These are phyloP conservation scores for Parnassius apollo DNA, from an alignment of 2,888 invertebrate genomes.

Conservation along the genomic window DNA sequence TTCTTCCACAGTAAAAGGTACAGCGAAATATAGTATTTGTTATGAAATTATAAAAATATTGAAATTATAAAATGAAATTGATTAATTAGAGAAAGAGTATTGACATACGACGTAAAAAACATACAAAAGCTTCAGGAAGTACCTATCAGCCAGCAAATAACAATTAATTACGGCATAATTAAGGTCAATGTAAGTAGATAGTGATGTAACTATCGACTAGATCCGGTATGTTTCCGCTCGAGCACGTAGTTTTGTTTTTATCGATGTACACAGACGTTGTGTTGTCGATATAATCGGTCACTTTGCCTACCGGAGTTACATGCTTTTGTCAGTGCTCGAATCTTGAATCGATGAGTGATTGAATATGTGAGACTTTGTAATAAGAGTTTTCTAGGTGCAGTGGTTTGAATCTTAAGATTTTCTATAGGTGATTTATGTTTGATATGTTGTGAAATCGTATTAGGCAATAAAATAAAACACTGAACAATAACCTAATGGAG, in stretches of 20 bases:
- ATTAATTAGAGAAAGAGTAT: not conserved
- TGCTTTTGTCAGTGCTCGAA: not conserved
- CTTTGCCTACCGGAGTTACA: not conserved
- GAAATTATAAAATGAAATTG: not conserved
- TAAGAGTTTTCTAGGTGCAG: not conserved
- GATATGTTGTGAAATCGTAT: too few species aligned
- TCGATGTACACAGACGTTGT: constrained; percentile 32
- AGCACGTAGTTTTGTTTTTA: constrained; percentile 32
- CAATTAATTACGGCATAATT: constrained; percentile 48
- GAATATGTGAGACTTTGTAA: constrained; percentile 10
- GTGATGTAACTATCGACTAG: constrained; percentile 51
- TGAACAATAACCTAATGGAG: too few species aligned
- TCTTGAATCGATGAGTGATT: constrained; percentile 6
- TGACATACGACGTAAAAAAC: not conserved
- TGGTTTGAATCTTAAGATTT: too few species aligned
- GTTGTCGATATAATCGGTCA: not conserved
- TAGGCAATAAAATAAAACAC: too few species aligned
- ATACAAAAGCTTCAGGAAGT: constrained; percentile 4
- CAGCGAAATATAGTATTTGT: too few species aligned
- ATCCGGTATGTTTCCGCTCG: constrained; percentile 56
- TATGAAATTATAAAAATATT: too few species aligned
- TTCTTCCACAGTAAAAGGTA: too few species aligned
- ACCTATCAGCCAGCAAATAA: constrained; percentile 16
- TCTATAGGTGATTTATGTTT: too few species aligned
- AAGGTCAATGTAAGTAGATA: constrained; percentile 45